A percentile compares a stretch with the other conserved stretches of the same genome.
These are phyloP conservation scores for Sclerodermus sp. DNA, from an alignment of 2,888 invertebrate genomes.

Conservation along the genomic window DNA sequence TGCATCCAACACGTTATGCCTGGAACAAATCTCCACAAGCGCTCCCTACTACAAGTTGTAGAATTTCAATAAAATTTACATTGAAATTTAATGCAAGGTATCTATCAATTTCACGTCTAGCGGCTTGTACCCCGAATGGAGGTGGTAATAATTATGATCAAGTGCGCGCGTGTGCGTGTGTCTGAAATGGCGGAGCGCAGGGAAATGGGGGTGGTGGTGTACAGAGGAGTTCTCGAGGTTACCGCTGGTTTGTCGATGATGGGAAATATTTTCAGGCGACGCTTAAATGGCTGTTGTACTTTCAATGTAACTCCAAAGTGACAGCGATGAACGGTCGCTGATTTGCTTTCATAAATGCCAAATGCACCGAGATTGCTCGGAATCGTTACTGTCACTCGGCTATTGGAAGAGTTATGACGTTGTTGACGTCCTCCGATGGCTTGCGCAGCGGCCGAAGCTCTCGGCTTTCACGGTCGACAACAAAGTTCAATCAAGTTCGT, in stretches of 20 bases:
- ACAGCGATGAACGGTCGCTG: constrained; percentile 13
- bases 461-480: constrained; percentile 9
- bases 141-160: too few relatives aligned
- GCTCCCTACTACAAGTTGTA: neutral
- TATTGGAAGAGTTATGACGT: constrained; percentile 27
- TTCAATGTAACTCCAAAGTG: neutral
- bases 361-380: constrained; percentile 16
- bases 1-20: neutral
- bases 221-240: too few relatives aligned
- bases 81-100: too few relatives aligned
- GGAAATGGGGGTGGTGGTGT: too few relatives aligned
- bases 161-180: too few relatives aligned
- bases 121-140: too few relatives aligned
- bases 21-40: neutral
- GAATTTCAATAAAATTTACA: too few relatives aligned
- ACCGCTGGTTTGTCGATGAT: too few relatives aligned
- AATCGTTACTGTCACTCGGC: constrained; percentile 23
- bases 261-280: too few relatives aligned
- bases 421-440: constrained; percentile 27
- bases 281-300: too few relatives aligned
- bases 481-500: constrained; percentile 16
- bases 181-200: too few relatives aligned
- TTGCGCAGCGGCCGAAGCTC: constrained; percentile 12
- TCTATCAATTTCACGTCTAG: too few relatives aligned
- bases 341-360: constrained; percentile 24